Evolutionary conservation across 2,797 vertebrate species (phyloP).

Genomic region (Gastrophryne carolinensis): DNA sequence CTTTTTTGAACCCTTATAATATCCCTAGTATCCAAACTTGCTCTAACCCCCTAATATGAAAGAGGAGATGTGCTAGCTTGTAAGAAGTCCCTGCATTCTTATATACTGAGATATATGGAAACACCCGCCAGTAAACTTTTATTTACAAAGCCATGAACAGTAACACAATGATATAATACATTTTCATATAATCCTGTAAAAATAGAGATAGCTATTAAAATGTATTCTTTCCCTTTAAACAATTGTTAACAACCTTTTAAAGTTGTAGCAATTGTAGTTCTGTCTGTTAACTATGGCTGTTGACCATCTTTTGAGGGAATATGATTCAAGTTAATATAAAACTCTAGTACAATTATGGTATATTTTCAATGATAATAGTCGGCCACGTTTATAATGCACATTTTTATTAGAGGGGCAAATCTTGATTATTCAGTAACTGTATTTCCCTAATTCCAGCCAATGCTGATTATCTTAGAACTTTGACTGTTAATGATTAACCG

Average conservation of each 20-base stretch:
- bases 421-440: conserved; percentile 22
- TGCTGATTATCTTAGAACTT: conserved; percentile 15
- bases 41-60: too few relatives aligned
- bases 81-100: too few relatives aligned
- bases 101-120: too few relatives aligned
- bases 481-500: conserved; percentile 42
- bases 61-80: too few relatives aligned
- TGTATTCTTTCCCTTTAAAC: too few relatives aligned
- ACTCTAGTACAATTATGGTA: background rate
- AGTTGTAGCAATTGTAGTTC: background rate
- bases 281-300: background rate
- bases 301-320: background rate
- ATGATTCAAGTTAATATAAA: background rate
- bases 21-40: too few relatives aligned
- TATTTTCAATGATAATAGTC: background rate
- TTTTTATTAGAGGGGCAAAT: conserved; percentile 17
- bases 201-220: too few relatives aligned
- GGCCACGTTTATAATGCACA: background rate
- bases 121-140: too few relatives aligned
- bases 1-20: too few relatives aligned
- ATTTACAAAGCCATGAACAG: too few relatives aligned
- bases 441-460: conserved; percentile 22
- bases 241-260: background rate
- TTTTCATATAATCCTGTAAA: too few relatives aligned
- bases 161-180: too few relatives aligned